Conservation (phyloP, 2,888 invertebrate species). For the Rambutsinella grinnellia region DNA sequence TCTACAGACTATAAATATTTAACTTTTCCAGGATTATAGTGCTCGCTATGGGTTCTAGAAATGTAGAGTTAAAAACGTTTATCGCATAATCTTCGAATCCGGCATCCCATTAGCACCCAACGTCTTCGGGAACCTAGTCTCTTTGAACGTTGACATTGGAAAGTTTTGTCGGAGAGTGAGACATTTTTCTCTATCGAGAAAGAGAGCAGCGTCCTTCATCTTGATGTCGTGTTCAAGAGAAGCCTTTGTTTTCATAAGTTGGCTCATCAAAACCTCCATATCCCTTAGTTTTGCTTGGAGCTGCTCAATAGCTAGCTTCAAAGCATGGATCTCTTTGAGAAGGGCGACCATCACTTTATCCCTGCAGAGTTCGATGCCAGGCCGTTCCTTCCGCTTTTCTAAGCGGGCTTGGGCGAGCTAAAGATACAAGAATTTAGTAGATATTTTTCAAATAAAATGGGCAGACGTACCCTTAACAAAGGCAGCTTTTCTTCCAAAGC, state of each 20-base stretch:
- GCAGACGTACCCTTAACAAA: slow-evolving; percentile 51
- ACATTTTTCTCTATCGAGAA: slow-evolving; percentile 64
- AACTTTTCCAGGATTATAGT: too few species aligned
- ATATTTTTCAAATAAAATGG: neutral
- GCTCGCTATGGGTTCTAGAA: too few species aligned
- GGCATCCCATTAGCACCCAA: slow-evolving; percentile 48
- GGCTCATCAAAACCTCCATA: slow-evolving; percentile 60
- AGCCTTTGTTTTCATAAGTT: slow-evolving; percentile 62
- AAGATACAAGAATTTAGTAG: slow-evolving; percentile 12
- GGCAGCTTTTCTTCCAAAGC: slow-evolving; percentile 63
- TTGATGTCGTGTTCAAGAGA: slow-evolving; percentile 62
- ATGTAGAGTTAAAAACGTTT: too few species aligned
- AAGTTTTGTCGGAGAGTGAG: slow-evolving; percentile 58
- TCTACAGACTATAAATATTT: too few species aligned
- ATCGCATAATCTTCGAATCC: slow-evolving; percentile 45
- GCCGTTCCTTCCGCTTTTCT: slow-evolving; percentile 63
- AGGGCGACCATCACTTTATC: slow-evolving; percentile 63
- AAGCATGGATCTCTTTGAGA: slow-evolving; percentile 58
- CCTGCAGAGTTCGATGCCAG: slow-evolving; percentile 64
- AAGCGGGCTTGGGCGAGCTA: slow-evolving; percentile 61
- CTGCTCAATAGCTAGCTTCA: slow-evolving; percentile 58
- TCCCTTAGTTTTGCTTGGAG: slow-evolving; percentile 54
- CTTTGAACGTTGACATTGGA: slow-evolving; percentile 61
- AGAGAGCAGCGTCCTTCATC: slow-evolving; percentile 60
- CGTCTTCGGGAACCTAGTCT: slow-evolving; percentile 51